phyloP scores from a whole-genome alignment of 2,797 vertebrate genomes.

The Allobates femoralis region DNA sequence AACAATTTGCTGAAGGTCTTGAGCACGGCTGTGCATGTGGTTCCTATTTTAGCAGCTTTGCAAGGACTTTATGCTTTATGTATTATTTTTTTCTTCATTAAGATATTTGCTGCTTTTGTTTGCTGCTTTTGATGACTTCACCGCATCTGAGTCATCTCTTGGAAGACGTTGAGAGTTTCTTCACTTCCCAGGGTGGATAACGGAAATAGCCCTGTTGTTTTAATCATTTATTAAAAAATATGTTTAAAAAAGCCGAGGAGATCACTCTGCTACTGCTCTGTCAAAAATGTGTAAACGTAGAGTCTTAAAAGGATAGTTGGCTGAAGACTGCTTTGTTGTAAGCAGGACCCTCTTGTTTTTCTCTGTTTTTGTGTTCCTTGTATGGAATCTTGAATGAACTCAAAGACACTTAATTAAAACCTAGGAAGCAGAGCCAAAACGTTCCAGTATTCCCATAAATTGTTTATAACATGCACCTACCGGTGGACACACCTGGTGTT shows the following conservation, averaged over 20 bases:
- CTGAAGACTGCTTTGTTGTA: background rate
- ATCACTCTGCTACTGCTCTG: constrained; percentile 36
- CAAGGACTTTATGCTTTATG: background rate
- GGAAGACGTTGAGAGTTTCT: constrained; percentile 30
- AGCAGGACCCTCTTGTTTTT: background rate
- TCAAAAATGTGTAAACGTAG: constrained; percentile 18
- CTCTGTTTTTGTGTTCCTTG: background rate
- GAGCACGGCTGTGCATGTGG: background rate
- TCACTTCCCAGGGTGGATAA: constrained; percentile 39
- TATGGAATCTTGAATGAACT: constrained; percentile 2
- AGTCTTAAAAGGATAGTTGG: constrained; percentile 47
- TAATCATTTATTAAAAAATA: constrained; percentile 43
- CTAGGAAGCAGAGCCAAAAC: background rate
- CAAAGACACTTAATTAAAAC: background rate
- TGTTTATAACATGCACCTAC: background rate
- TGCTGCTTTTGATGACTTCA: constrained; percentile 40
- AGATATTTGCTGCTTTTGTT: constrained; percentile 36
- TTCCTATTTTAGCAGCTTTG: background rate
- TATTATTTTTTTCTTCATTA: constrained; percentile 5
- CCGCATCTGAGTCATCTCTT: constrained; percentile 48
- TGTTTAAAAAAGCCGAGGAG: constrained; percentile 4
- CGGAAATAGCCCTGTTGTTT: constrained; percentile 39
- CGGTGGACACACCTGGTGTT: background rate
- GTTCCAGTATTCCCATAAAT: background rate
- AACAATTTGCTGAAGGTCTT: constrained; percentile 29